phyloP scores from a whole-genome alignment of 2,888 invertebrate species.

The Latheticus oryzae region DNA sequence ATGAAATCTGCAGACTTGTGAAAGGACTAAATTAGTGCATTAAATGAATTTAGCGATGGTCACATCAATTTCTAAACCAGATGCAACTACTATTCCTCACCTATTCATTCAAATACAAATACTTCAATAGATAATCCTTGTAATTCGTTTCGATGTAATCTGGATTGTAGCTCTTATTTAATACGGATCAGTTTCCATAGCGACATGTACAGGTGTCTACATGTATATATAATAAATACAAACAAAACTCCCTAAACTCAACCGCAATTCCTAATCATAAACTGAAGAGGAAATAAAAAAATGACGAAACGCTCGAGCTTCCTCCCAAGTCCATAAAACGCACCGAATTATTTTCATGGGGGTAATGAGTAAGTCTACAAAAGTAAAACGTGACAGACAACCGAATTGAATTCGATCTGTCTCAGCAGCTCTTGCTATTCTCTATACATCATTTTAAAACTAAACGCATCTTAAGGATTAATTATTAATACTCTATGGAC shows the following conservation, averaged over 20 bases:
- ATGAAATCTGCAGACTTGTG: conserved; percentile 31
- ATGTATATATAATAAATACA: conserved; percentile 38
- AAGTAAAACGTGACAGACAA: conserved; percentile 42
- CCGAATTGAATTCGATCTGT: conserved; percentile 42
- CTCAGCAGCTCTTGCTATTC: background rate
- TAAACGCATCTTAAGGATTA: no score
- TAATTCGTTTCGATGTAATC: conserved; percentile 29
- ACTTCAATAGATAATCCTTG: conserved; percentile 33
- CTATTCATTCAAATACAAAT: conserved; percentile 7
- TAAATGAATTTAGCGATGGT: conserved; percentile 29
- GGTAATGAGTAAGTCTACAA: conserved; percentile 43
- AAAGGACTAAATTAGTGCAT: conserved; percentile 38
- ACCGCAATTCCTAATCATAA: conserved; percentile 31
- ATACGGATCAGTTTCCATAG: conserved; percentile 33
- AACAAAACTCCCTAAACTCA: conserved; percentile 27
- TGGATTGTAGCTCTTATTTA: conserved; percentile 29
- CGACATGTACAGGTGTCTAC: conserved; percentile 40
- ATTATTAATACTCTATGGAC: no score
- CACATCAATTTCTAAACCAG: conserved; percentile 8
- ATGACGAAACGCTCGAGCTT: conserved; percentile 33
- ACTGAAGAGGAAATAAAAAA: conserved; percentile 34
- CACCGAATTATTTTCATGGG: conserved; percentile 42
- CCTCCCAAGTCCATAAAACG: conserved; percentile 37
- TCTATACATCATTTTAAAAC: conserved; percentile 1
- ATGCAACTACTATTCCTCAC: conserved; percentile 17